These are phyloP conservation scores for Eupithecia exiguata DNA, from an alignment of 2,888 invertebrate species.

Conservation along the genomic window DNA sequence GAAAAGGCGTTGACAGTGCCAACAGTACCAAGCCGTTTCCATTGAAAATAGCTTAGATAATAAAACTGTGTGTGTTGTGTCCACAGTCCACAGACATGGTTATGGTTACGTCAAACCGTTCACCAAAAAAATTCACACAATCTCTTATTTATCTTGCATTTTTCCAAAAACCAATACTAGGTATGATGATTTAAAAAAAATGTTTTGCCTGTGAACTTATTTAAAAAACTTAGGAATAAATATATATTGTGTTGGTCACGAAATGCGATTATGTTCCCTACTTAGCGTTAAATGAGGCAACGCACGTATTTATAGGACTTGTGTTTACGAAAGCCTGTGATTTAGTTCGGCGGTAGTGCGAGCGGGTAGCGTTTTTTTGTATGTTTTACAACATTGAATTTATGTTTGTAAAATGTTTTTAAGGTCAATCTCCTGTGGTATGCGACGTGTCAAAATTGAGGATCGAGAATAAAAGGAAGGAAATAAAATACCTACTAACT, in stretches of 20 bases:
- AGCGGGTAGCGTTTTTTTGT: slow-evolving; percentile 15
- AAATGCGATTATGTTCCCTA: slow-evolving; percentile 39
- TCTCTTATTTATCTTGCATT: too few relatives aligned
- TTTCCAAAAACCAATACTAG: neutral
- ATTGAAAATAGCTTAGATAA: neutral
- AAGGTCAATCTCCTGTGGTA: too few relatives aligned
- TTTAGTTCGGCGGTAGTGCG: slow-evolving; percentile 7
- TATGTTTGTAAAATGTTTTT: neutral
- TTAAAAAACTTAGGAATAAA: slow-evolving; percentile 37
- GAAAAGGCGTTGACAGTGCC: neutral
- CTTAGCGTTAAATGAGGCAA: slow-evolving; percentile 43
- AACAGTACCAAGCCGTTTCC: neutral
- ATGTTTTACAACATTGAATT: neutral
- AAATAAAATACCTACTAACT: too few relatives aligned
- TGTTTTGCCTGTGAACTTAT: slow-evolving; percentile 9
- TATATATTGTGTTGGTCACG: slow-evolving; percentile 35
- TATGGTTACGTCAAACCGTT: too few relatives aligned
- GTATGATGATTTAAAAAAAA: neutral
- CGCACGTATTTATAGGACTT: slow-evolving; percentile 41
- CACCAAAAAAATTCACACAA: too few relatives aligned
- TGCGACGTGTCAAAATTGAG: too few relatives aligned
- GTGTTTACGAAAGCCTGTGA: slow-evolving; percentile 35
- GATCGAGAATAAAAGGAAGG: too few relatives aligned
- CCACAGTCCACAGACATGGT: too few relatives aligned
- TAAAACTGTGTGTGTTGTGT: too few relatives aligned